A percentile compares a stretch with the other conserved stretches of the same genome.
Conservation (phyloP, 2,797 vertebrate genomes). For the Danio jaintianensis region DNA sequence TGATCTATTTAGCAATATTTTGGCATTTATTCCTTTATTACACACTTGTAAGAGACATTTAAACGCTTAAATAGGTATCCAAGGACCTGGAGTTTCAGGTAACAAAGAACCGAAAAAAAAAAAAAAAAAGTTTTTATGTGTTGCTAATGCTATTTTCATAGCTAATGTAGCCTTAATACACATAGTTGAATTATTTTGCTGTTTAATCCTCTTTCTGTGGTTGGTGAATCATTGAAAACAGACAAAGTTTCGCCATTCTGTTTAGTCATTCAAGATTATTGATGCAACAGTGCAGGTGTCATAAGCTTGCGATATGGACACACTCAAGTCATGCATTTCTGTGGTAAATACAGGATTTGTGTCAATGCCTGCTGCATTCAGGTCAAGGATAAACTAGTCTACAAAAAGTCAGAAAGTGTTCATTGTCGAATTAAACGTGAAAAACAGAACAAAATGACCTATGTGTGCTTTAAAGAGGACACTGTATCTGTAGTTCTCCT, state of each 20-base stretch:
- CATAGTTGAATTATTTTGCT: too few relatives aligned
- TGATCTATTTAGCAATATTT: too few relatives aligned
- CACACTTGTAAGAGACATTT: too few relatives aligned
- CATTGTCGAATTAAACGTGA: neutral
- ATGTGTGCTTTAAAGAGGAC: neutral
- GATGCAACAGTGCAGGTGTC: neutral
- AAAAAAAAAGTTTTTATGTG: too few relatives aligned
- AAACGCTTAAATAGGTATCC: too few relatives aligned
- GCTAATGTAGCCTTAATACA: too few relatives aligned
- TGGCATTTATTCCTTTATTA: too few relatives aligned
- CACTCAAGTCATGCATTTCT: slow-evolving; percentile 20
- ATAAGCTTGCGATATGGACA: slow-evolving; percentile 7
- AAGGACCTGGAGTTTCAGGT: too few relatives aligned
- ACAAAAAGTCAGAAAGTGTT: neutral
- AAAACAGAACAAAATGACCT: slow-evolving; percentile 7
- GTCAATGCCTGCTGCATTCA: neutral
- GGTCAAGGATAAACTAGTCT: neutral
- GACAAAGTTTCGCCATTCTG: neutral
- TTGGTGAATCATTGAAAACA: neutral
- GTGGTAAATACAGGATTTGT: slow-evolving; percentile 42
- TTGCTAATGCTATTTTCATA: too few relatives aligned
- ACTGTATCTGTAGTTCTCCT: neutral
- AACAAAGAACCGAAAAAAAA: too few relatives aligned
- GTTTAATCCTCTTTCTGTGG: neutral
- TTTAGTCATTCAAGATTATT: neutral